Evolutionary conservation across 2,888 invertebrate species (phyloP).

Genomic region (Amphipoea lucens): DNA sequence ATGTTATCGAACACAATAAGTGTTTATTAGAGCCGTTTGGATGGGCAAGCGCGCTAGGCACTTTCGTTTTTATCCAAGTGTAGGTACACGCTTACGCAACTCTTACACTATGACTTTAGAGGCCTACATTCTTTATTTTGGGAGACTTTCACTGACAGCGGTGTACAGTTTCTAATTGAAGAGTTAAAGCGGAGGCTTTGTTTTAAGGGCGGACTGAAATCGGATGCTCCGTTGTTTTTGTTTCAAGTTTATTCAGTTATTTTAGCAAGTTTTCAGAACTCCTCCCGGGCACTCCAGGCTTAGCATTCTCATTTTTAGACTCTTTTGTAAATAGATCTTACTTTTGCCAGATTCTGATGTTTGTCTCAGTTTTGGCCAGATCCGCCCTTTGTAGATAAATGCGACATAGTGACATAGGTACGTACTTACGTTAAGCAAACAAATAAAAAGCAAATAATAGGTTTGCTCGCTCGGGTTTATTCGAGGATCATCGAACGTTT

Average conservation of each 20-base stretch:
- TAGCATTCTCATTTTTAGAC: conserved; percentile 3
- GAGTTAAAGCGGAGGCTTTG: conserved; percentile 34
- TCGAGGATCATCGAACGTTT: conserved; percentile 13
- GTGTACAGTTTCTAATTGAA: conserved; percentile 59
- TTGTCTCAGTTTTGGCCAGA: conserved; percentile 10
- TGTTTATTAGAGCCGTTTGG: conserved; percentile 60
- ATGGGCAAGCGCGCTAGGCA: conserved; percentile 63
- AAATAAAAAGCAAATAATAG: conserved; percentile 24
- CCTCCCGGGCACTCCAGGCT: conserved; percentile 10
- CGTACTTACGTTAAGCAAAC: conserved; percentile 3
- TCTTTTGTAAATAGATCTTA: conserved; percentile 27
- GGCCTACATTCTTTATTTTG: conserved; percentile 56
- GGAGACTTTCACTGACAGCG: conserved; percentile 58
- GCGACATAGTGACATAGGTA: neutral
- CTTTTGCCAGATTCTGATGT: conserved; percentile 1
- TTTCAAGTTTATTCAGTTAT: conserved; percentile 24
- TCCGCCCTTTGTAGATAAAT: conserved; percentile 6
- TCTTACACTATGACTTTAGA: conserved; percentile 57
- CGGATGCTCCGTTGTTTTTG: conserved; percentile 33
- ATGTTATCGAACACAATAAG: conserved; percentile 58
- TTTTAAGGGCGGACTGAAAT: conserved; percentile 43
- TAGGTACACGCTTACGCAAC: conserved; percentile 52
- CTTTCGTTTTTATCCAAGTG: conserved; percentile 66
- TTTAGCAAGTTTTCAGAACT: conserved; percentile 26
- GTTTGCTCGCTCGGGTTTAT: conserved; percentile 11